Evolutionary conservation across 1,140 invertebrate genomes (phyloP), one percentile per base, ranked within the genome.

Genomic region (Hycleus cichorii): DNA sequence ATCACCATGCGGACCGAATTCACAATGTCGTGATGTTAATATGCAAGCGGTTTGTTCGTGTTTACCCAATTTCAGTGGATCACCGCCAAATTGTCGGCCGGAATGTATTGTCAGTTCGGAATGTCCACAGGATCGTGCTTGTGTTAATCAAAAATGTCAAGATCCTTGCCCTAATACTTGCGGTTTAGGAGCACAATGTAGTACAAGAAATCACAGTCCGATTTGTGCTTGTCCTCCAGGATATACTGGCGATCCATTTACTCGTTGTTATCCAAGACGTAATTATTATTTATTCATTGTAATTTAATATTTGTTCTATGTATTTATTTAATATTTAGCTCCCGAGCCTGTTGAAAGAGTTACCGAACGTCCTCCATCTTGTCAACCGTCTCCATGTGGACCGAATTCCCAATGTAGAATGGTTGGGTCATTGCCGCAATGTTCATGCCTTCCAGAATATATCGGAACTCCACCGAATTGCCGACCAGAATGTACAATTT

Each of bases 361-460:
- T 59, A 83, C 84, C 32, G 82, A 84, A 72, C 72, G 78, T 60
- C 82, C 81, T 51, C 84, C 84, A 59, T 87, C 86, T 6, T 91
- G 89, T 69, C 80, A 79, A 38, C 88, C 86, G 59, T 87, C 83
- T 11, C 88, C 90, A 1, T 93, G 90, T 68, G 90, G 90, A 18
- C 87, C 88, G 1, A 88, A 91, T 69, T 86, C 89, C 1, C 80
- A 87, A 55, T 93, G 90, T 68, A 84, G 85, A 68, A 77, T 88
- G 11, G 77, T 85, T 45, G 80, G 80, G 44, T 84, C 83, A 47
- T 82, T 80, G 59, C 86, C 88, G 39, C 85, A 85, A 0, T 92
- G 90, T 64, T 88, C 87, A 2, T 93, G 91, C 70, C 72, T 86
- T 51, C 81, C 83, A 3, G 80, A 84, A 65, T 90, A 84, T 62